phyloP scores from a whole-genome alignment of 2,888 invertebrate species.

The Punctoribates punctum region DNA sequence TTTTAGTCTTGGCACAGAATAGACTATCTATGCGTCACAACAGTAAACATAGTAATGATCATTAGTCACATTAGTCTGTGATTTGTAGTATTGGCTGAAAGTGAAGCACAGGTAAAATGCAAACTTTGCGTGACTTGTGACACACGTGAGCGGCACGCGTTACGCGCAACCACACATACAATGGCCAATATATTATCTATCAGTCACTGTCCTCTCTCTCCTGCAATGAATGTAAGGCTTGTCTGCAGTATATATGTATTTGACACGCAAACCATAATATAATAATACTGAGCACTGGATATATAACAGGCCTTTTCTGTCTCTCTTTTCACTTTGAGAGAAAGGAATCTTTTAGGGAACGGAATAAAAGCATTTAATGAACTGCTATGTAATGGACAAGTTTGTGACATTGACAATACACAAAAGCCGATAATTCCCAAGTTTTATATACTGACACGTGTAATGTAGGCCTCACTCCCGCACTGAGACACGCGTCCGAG shows the following conservation, averaged over 20 bases:
- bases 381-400: conserved; percentile 13
- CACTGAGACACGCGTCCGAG: conserved; percentile 25
- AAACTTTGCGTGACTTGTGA: conserved; percentile 14
- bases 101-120: conserved; percentile 16
- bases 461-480: conserved; percentile 33
- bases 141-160: conserved; percentile 34
- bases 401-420: conserved; percentile 19
- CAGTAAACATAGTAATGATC: conserved; percentile 29
- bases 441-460: conserved; percentile 35
- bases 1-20: not conserved
- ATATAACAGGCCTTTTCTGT: not conserved
- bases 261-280: conserved; percentile 35
- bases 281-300: conserved; percentile 15
- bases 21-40: not conserved
- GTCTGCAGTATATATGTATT: not conserved
- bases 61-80: conserved; percentile 19
- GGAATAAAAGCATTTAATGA: conserved; percentile 33
- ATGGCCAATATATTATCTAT: conserved; percentile 9
- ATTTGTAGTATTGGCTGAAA: conserved; percentile 4
- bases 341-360: conserved; percentile 15
- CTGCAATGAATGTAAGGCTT: not conserved
- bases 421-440: conserved; percentile 37
- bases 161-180: conserved; percentile 29
- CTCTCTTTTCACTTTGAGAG: conserved; percentile 7
- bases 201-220: conserved; percentile 21